phyloP scores from a whole-genome alignment of 2,113 vertebrate genomes.

The Urocynchramus pylzowi region DNA sequence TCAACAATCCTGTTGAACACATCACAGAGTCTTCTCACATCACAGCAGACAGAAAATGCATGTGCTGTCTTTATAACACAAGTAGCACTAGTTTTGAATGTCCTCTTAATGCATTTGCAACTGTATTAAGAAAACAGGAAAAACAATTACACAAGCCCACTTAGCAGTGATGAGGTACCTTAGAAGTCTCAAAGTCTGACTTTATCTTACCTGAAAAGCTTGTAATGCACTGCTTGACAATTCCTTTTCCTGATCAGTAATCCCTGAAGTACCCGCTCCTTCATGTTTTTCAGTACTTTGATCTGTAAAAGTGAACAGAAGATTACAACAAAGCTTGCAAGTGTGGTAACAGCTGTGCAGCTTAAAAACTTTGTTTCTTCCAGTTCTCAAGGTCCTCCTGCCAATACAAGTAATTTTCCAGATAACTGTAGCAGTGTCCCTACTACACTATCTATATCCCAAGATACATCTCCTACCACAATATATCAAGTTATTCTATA shows the following conservation, averaged over 20 bases:
- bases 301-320: conserved; percentile 72
- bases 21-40: not conserved
- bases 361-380: not conserved
- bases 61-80: not conserved
- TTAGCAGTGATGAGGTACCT: not conserved
- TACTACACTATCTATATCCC: not conserved
- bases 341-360: not conserved
- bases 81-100: not conserved
- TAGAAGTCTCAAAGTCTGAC: not conserved
- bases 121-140: not conserved
- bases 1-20: not conserved
- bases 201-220: conserved; percentile 82
- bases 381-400: not conserved
- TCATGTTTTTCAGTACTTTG: conserved; percentile 86
- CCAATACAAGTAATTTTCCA: not conserved
- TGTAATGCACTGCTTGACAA: conserved; percentile 83
- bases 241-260: conserved; percentile 91
- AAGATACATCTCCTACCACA: not conserved
- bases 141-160: not conserved
- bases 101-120: not conserved
- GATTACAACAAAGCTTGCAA: not conserved
- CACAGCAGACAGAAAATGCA: not conserved
- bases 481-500: not conserved
- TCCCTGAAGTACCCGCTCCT: conserved; percentile 75
- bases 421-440: not conserved